Base-by-base conservation (phyloP, 2,113 vertebrate genomes). In the Galeopterus variegatus region DNA sequence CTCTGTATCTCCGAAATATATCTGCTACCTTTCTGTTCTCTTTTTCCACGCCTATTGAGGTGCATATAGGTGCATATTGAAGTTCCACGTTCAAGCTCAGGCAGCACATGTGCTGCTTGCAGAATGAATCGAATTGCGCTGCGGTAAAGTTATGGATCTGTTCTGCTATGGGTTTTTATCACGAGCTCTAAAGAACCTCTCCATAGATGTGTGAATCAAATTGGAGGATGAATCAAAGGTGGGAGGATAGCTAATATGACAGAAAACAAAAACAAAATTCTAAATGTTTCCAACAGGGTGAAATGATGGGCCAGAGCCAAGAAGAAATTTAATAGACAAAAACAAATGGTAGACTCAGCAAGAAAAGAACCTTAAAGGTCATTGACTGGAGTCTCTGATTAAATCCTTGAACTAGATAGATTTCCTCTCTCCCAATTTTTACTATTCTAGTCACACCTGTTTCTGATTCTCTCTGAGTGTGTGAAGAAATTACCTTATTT, bases 401-500 rank as follows among this genome's bases (percentile, higher is more conserved):
- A 93, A 96, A 90, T 50, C 72, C 18, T 84, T 67, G 82, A 72
- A 69, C 50, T 45, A 28, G 21, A 50, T 85, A 75, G 52, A 33
- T 33, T 85, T 89, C 58, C 26, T 88, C 56, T 67, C 50, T 58
- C 86, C 33, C 0, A 23, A 12, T 52, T 86, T 81, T 93, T 64
- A 67, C 82, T 82, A 64, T 96, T 95, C 95, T 65, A 8, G 81
- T 91, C 89, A 75, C 92, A 92, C 94, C 81, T 91, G 89, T 86
- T 97, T 87, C 90, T 81, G 84, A 84, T 81, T 52, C 76, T 65
- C 94, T 97, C 93, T 31, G 80, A 82, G 60, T 19, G 5, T 19
- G 50, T 56, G 80, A 94, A 89, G 69, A 96, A 96, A 98, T 96
- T 89, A 97, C 84, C 77, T 14, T 85, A 92, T 95, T 93, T 95